Base-by-base conservation (phyloP, 2,113 vertebrate genomes). In the Oncorhynchus gorbuscha region DNA sequence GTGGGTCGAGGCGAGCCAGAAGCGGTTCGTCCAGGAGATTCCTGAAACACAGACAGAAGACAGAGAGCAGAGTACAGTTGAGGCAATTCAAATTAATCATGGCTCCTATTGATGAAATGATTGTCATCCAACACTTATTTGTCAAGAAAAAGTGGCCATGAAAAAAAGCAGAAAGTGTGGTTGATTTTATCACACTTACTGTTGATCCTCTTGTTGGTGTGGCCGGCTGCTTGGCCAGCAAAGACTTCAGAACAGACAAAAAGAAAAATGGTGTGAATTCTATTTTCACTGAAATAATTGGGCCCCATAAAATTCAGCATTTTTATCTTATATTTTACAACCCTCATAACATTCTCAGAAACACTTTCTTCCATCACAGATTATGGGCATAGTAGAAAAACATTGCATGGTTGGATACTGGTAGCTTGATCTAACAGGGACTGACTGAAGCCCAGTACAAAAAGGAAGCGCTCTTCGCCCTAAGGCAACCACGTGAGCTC, bases 171-270 rank as follows among this genome's bases (percentile, higher is more conserved):
- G 73, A 20, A 14, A 45, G 9, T 45, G 39, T 45, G 9, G 39
- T 45, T 45, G 9, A 45, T 45, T 9, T 45, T 45, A 62, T 75
- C 14, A 81, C 86, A 96, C 97, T 97, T 92, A 99, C 98, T 30
- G 97, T 96, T 39, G 90, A 74, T 88, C 95, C 96, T 96, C 98
- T 96, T 70, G 97, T 97, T 80, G 97, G 97, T 1, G 97, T 97
- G 82, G 95, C 95, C 70, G 97, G 97, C 90, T 99, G 98, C 92
- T 99, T 99, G 79, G 97, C 94, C 94, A 99, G 94, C 89, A 96
- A 92, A 73, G 96, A 97, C 98, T 2, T 75, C 22, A 65, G 67
- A 35, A 74, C 48, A 70, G 32, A 9, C 7, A 70, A 39, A 62
- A 58, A 28, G 2, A 45, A 45, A 45, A 45, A 11, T 11, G 9